Evolutionary conservation across 2,113 vertebrate genomes (phyloP).

Genomic region (Tricholaema leucomelas): DNA sequence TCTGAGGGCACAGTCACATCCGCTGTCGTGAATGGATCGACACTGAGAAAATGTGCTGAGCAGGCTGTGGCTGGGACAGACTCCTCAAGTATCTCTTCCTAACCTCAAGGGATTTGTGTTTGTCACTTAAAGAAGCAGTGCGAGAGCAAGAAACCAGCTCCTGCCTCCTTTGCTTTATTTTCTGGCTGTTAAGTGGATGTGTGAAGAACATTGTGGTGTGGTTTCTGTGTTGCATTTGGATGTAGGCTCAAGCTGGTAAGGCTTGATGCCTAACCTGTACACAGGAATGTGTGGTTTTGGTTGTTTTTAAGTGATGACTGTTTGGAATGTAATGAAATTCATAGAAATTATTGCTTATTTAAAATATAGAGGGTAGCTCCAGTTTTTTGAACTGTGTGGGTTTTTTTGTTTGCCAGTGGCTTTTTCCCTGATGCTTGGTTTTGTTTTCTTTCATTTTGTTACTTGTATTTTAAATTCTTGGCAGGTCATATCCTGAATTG

Average conservation of each 20-base stretch:
- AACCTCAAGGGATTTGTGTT: background rate
- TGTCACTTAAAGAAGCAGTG: background rate
- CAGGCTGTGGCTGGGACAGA: background rate
- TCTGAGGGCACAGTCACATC: background rate
- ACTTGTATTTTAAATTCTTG: background rate
- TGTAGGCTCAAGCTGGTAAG: background rate
- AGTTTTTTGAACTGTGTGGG: background rate
- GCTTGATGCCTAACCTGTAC: background rate
- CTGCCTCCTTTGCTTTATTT: background rate
- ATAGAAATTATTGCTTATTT: background rate
- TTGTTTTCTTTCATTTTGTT: too few relatives aligned
- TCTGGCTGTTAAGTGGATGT: background rate
- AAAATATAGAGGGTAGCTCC: background rate
- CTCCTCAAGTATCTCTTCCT: background rate
- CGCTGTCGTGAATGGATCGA: accelerated
- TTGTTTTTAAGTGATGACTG: background rate
- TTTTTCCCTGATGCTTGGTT: background rate
- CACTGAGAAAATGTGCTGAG: background rate
- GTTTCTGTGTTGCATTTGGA: background rate
- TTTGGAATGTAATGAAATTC: background rate
- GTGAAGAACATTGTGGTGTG: background rate
- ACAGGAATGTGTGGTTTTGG: accelerated
- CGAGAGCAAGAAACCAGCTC: background rate
- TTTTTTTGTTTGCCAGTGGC: background rate
- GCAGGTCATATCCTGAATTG: background rate